Evolutionary conservation across 1,140 invertebrate species (phyloP), one percentile per base, ranked within the genome.

Genomic region (Drosophila takahashii): DNA sequence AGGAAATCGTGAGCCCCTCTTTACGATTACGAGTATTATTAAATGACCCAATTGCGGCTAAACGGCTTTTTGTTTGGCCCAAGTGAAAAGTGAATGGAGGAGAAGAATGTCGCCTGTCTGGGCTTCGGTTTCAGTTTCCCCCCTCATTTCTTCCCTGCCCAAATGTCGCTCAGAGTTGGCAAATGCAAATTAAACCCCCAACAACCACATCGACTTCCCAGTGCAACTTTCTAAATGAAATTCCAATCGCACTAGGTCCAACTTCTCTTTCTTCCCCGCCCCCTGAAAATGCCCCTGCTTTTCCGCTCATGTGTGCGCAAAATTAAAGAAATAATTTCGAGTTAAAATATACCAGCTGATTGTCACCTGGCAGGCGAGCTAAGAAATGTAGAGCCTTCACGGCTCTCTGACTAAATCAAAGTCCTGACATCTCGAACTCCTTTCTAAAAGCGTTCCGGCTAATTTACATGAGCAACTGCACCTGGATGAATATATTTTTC

Each of bases 311-410:
- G 67, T 89, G 79, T 77, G 84, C 47, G 56, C 59, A 90, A 89
- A 90, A 90, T 89, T 89, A 89, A 89, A 69, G 72, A 89, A 89
- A 89, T 89, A 90, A 89, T 90, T 89, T 89, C 37, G 62, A 53
- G 77, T 50, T 47, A 74, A 87, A 80, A 87, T 87, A 84, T 77
- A 77, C 77, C 77, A 89, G 57, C 72, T 84, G 84, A 89, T 89
- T 89, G 84, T 89, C 84, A 84, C 57, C 61, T 84, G 84, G 79
- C 84, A 83, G 62, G 76, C 41, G 34, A 61, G 29, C 15, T 29
- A 13, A 51, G 36, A 42, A 47, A 22, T 34, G 44, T 37, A 42
- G 45, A 60, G 47, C 53, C 50, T 50, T 59, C 22, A 9, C 22
- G 22, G 41, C 18, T 48, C 18, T 48, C 29, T 59, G 57, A 60